Evolutionary conservation across 2,797 vertebrate species (phyloP).

Genomic region (Cossypha caffra): DNA sequence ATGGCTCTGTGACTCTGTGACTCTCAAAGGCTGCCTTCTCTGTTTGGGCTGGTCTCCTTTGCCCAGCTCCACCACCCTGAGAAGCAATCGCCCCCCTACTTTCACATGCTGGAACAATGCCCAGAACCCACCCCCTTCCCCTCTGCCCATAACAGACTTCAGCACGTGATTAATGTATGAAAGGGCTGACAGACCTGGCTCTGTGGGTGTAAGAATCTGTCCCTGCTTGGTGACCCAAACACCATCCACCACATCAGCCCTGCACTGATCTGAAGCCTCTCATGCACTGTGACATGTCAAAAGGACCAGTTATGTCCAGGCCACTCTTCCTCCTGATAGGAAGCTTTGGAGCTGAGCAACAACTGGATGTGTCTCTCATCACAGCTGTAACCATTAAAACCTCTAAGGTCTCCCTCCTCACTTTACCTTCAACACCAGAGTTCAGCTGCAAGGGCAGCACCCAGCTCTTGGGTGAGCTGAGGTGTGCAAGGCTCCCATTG

Average conservation of each 20-base stretch:
- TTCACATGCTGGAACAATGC: rapidly evolving
- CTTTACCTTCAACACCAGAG: neutral
- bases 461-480: neutral
- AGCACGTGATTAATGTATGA: neutral
- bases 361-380: neutral
- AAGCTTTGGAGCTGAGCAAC: neutral
- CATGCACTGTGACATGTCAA: neutral
- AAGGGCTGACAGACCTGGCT: slow-evolving; percentile 15
- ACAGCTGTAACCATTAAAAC: neutral
- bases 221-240: neutral
- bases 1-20: neutral
- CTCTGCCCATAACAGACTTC: neutral
- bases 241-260: neutral
- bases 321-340: neutral
- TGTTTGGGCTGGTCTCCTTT: neutral
- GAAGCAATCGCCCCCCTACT: neutral
- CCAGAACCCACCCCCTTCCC: neutral
- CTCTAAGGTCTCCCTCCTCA: neutral
- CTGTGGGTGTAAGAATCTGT: neutral
- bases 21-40: neutral
- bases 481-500: rapidly evolving
- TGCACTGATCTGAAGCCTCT: neutral
- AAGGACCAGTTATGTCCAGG: neutral
- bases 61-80: neutral
- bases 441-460: neutral